Evolutionary conservation across 1,140 invertebrate species (phyloP).

Genomic region (Cherax destructor): DNA sequence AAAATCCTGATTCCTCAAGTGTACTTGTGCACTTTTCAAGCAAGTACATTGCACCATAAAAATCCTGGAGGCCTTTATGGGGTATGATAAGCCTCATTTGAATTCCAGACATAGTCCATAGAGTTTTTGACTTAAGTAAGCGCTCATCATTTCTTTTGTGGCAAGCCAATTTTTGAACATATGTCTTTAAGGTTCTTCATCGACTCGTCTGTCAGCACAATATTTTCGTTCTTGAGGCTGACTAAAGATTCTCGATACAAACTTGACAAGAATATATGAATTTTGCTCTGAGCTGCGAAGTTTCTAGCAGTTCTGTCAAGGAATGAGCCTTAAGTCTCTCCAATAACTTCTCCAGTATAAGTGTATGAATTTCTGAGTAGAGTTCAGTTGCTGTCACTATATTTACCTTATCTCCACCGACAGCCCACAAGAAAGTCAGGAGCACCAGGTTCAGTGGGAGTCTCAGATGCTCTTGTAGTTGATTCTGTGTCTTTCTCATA

Average conservation of each 20-base stretch:
- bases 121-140: constrained; percentile 17
- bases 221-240: not conserved
- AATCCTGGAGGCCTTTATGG: constrained; percentile 40
- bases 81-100: not conserved
- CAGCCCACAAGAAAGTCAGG: constrained; percentile 16
- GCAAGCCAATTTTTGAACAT: not conserved
- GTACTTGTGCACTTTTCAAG: not conserved
- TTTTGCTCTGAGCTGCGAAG: not conserved
- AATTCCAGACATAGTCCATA: not conserved
- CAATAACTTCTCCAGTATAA: not conserved
- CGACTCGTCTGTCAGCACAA: constrained; percentile 12
- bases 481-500: not conserved
- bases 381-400: constrained; percentile 37
- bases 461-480: constrained; percentile 27
- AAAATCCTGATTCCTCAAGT: not conserved
- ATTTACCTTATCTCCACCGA: constrained; percentile 8
- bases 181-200: not conserved
- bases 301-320: not conserved
- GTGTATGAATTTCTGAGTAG: not conserved
- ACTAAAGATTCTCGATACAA: constrained; percentile 8
- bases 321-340: constrained; percentile 11
- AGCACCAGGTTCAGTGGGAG: constrained; percentile 36
- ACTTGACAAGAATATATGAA: not conserved
- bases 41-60: constrained; percentile 10
- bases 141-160: constrained; percentile 1